phyloP scores from a whole-genome alignment of 2,113 vertebrate genomes.

The Prinia subflava region DNA sequence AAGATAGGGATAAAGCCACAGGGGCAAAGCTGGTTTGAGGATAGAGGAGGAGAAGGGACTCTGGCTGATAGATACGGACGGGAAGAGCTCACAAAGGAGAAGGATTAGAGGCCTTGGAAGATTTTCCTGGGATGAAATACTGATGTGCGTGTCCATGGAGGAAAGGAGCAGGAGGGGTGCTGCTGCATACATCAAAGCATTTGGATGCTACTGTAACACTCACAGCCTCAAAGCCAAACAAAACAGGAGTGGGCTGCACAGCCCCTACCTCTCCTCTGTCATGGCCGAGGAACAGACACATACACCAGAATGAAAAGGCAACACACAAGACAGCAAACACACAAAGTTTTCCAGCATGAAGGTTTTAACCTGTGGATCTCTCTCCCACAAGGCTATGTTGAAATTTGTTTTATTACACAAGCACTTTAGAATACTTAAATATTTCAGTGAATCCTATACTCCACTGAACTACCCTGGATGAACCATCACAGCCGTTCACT shows the following conservation, averaged over 20 bases:
- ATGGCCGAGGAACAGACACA: fast-evolving
- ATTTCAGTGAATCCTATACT: neutral
- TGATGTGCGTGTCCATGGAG: neutral
- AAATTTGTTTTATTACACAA: neutral
- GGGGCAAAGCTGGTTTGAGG: neutral
- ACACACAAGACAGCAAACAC: neutral
- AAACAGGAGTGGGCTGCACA: fast-evolving
- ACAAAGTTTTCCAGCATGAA: neutral
- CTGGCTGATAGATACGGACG: neutral
- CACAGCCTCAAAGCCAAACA: neutral
- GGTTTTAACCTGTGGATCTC: slow-evolving; percentile 9
- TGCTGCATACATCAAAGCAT: neutral
- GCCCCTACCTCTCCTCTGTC: neutral
- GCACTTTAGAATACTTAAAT: neutral
- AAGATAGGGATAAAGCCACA: neutral
- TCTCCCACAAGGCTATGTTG: neutral
- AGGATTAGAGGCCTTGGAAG: neutral
- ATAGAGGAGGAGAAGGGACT: neutral
- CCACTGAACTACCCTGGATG: neutral
- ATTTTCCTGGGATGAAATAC: neutral
- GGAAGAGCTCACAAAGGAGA: neutral
- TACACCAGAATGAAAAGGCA: neutral
- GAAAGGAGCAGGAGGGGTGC: neutral
- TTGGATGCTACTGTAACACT: neutral
- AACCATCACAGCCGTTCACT: neutral